Evolutionary conservation across 2,113 vertebrate species (phyloP), one percentile per base, ranked within the genome.

Genomic region (Hyperopisus bebe): DNA sequence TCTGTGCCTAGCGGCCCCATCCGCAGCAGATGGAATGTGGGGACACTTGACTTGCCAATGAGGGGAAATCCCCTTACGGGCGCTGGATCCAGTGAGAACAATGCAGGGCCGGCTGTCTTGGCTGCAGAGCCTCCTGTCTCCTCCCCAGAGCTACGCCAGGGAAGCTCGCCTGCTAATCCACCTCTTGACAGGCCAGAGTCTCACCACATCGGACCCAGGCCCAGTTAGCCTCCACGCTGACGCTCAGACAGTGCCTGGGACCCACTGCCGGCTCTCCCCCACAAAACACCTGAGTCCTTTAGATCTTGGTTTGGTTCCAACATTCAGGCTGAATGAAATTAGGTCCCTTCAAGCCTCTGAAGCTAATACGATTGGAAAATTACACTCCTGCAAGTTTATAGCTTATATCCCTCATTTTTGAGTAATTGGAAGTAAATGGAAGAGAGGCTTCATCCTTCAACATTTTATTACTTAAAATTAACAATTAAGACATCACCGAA

Each of bases 151-250:
- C 58, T 53, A 9, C 13, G 5, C 39, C 5, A 13, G 27, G 44
- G 77, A 90, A 58, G 27, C 35, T 53, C 39, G 8, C 19, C 84
- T 55, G 62, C 70, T 91, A 90, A 90, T 91, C 91, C 91, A 82
- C 87, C 89, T 91, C 91, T 87, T 88, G 42, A 86, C 62, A 90
- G 82, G 82, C 48, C 82, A 1, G 80, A n/a, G 74, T 74, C 88
- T 46, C 21, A 86, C 55, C 55, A 62, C 70, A 3, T 35, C 17
- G 7, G 47, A 47, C 82, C 70, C 70, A 77, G 10, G 42, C 24
- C 24, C 82, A 46, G 48, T 39, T 35, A 44, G 35, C 39, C 8
- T 46, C 53, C 55, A 21, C 1, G 3, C 19, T 58, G 31, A 44
- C 17, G 6, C 35, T 17, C 35, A 80, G 74, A 13, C 5, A 42